Conservation (phyloP, 2,888 invertebrate species). For the Heteromurus nitidus region DNA sequence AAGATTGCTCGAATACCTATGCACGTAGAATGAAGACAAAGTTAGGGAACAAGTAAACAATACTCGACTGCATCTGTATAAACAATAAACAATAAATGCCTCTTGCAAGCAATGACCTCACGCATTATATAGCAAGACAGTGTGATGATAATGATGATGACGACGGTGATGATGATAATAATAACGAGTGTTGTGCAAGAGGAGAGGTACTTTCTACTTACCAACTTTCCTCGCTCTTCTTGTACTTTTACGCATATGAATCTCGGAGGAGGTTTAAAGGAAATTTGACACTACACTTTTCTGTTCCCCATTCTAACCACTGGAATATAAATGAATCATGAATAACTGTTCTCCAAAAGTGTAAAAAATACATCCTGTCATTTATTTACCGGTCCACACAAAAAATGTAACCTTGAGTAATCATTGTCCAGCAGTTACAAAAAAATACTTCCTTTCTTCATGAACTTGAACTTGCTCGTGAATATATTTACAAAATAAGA, state of each 20-base stretch:
- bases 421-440: background rate
- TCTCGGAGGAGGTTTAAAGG: background rate
- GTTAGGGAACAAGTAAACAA: slow-evolving; percentile 1
- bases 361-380: background rate
- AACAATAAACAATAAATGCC: slow-evolving; percentile 25
- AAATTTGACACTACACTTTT: slow-evolving; percentile 11
- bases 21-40: background rate
- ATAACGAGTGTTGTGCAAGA: background rate
- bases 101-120: slow-evolving; percentile 33
- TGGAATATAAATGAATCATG: slow-evolving; percentile 5
- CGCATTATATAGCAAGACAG: slow-evolving; percentile 13
- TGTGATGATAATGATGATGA: background rate
- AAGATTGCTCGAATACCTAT: background rate
- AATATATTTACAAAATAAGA: no score
- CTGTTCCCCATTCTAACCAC: no score
- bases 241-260: background rate
- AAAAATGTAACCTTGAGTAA: slow-evolving; percentile 30
- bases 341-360: slow-evolving; percentile 15
- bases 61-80: slow-evolving; percentile 4
- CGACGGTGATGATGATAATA: background rate
- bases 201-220: background rate
- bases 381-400: background rate
- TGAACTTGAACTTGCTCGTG: no score
- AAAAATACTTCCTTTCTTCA: no score
- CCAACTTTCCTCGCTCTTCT: background rate